These are phyloP conservation scores for Steinernema khuongi DNA, from an alignment of 1,140 invertebrate species.

Conservation along the genomic window DNA sequence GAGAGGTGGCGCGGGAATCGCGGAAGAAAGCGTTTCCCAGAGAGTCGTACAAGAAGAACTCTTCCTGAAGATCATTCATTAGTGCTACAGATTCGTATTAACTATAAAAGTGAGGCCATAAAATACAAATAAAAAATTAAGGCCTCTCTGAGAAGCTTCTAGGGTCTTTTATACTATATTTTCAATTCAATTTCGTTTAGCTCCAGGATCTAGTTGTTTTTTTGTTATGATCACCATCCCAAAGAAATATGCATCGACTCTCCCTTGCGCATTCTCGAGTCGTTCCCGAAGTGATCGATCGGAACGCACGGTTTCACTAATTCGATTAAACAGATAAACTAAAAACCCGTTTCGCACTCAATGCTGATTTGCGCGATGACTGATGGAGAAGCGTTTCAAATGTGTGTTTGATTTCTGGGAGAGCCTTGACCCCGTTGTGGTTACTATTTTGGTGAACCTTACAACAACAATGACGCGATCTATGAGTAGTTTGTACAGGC, in stretches of 20 bases:
- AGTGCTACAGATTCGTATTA: constrained; percentile 1
- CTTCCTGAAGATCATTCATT: constrained; percentile 16
- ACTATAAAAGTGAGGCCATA: constrained; percentile 5
- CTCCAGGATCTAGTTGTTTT: not conserved
- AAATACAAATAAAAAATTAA: constrained; percentile 18
- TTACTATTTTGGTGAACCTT: no score
- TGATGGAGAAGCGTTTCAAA: not conserved
- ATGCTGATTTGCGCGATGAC: not conserved
- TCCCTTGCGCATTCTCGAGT: no score
- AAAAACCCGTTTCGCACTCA: not conserved
- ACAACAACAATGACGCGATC: no score
- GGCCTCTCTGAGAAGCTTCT: no score
- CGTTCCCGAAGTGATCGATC: no score
- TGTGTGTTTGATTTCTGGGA: not conserved
- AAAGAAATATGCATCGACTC: no score
- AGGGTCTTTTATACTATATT: no score
- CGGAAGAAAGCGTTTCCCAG: constrained; percentile 19
- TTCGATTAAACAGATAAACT: not conserved
- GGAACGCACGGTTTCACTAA: no score
- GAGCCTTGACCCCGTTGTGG: no score
- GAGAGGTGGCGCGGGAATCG: constrained; percentile 22
- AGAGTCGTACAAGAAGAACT: constrained; percentile 19
- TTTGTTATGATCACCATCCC: no score
- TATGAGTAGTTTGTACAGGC: no score
- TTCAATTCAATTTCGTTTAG: not conserved